These are phyloP conservation scores for Atethmia centrago DNA, from an alignment of 2,888 invertebrate species.

Conservation along the genomic window DNA sequence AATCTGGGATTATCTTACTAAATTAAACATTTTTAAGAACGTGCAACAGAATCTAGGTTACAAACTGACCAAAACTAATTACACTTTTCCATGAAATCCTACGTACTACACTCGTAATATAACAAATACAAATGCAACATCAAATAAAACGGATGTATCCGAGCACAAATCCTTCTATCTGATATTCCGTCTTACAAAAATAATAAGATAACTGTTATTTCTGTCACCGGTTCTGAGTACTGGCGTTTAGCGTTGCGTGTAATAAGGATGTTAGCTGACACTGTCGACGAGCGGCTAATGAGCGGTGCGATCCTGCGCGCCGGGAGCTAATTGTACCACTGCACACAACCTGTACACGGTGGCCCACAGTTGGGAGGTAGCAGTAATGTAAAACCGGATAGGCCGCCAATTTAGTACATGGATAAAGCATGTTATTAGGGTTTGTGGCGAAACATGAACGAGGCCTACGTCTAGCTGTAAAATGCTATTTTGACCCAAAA, in stretches of 20 bases:
- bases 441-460: neutral
- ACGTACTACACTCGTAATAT: neutral
- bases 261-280: conserved; percentile 40
- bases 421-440: neutral
- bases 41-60: too few relatives aligned
- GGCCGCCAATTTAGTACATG: neutral
- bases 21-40: neutral
- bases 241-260: conserved; percentile 11
- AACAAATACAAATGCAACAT: neutral
- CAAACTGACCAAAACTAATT: too few relatives aligned
- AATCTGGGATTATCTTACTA: neutral
- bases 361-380: neutral
- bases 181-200: neutral
- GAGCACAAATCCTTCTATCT: neutral
- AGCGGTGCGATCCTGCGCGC: conserved; percentile 12
- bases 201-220: neutral
- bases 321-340: conserved; percentile 2
- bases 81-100: neutral
- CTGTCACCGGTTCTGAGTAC: neutral
- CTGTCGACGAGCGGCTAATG: conserved; percentile 33
- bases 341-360: conserved; percentile 1
- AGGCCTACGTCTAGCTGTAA: neutral
- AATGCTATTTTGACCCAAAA: neutral
- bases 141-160: neutral
- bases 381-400: conserved; percentile 4